Evolutionary conservation across 2,888 invertebrate species (phyloP), one percentile per base, ranked within the genome.

Genomic region (Sinodicranocentrus sp.): DNA sequence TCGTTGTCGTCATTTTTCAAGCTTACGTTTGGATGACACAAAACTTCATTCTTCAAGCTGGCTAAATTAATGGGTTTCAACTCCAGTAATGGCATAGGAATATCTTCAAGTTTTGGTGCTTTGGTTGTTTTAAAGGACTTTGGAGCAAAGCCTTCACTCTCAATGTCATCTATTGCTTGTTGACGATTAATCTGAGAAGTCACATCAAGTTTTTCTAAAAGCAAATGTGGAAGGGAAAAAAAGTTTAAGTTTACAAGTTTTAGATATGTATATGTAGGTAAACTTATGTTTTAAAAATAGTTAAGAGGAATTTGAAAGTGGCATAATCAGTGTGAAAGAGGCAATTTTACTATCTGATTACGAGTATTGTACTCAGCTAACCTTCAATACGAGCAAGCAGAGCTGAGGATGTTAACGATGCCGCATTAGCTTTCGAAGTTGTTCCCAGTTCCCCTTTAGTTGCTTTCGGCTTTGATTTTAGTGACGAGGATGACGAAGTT

Each of bases 11-110:
- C 39, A 39, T 39, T 39, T 13, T 8, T 39, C 39, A 39, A 39
- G 59, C 87, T 86, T 85, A 88, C 88, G 25, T 79, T 87, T 23
- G 88, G 88, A 63, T 88, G 88, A 57, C 87, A 87, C 21, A 88
- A 39, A 21, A 88, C 86, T 83, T 88, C 88, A 59, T 87, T 88
- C 48, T 86, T 85, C 1, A 88, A 52, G 65, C 85, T 88, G 6
- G 84, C 26, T 6, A 88, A 57, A 65, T 84, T 86, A 25, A 88
- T 86, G 3, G 88, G 87, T 43, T 88, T 88, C 23, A 88, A 68
- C 73, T 88, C 88, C 17, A 88, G 44, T 3, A 84, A 79, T 15
- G 88, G 88, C 48, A 88, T 59, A 13, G 88, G 88, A 70, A 89
- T 89, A 33, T 87, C 87, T 28, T 87, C 87, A 8, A 86, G 43